Conservation (phyloP, 2,797 vertebrate species). For the Melanotaenia trifasciata region DNA sequence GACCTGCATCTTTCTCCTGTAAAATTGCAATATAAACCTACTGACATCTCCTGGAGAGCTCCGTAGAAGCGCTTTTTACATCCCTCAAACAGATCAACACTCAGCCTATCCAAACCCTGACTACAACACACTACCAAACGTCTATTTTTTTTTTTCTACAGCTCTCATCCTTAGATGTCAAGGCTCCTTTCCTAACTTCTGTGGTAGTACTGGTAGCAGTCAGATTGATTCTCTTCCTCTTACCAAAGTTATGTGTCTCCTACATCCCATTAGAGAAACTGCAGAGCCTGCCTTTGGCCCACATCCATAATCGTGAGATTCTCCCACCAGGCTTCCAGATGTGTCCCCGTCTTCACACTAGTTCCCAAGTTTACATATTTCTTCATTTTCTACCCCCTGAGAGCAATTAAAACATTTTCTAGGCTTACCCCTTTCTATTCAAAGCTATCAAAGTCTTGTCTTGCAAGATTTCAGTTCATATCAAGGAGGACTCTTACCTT, state of each 20-base stretch:
- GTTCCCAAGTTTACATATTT: slow-evolving; percentile 43
- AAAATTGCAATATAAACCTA: slow-evolving; percentile 8
- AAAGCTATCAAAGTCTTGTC: slow-evolving; percentile 52
- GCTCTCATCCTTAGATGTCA: slow-evolving; percentile 36
- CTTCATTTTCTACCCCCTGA: slow-evolving; percentile 35
- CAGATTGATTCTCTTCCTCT: slow-evolving; percentile 34
- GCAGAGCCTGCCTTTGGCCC: slow-evolving; percentile 31
- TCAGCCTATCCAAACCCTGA: background rate
- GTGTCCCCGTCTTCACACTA: slow-evolving; percentile 28
- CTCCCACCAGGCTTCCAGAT: slow-evolving; percentile 19
- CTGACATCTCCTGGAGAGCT: slow-evolving; percentile 12
- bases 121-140: slow-evolving; percentile 11
- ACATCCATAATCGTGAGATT: slow-evolving; percentile 30
- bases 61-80: slow-evolving; percentile 17
- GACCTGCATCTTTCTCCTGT: slow-evolving; percentile 5
- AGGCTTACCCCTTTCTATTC: slow-evolving; percentile 18
- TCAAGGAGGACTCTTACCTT: slow-evolving; percentile 12
- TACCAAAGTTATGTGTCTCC: slow-evolving; percentile 22
- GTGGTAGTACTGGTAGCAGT: slow-evolving; percentile 9
- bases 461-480: slow-evolving; percentile 52
- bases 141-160: slow-evolving; percentile 10
- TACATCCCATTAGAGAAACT: slow-evolving; percentile 33
- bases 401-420: slow-evolving; percentile 51
- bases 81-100: slow-evolving; percentile 26
- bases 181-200: slow-evolving; percentile 17